Percentiles rank a stretch among this genome's conserved stretches.
Conservation (phyloP, 2,113 vertebrate genomes). For the Fulmarus glacialis region DNA sequence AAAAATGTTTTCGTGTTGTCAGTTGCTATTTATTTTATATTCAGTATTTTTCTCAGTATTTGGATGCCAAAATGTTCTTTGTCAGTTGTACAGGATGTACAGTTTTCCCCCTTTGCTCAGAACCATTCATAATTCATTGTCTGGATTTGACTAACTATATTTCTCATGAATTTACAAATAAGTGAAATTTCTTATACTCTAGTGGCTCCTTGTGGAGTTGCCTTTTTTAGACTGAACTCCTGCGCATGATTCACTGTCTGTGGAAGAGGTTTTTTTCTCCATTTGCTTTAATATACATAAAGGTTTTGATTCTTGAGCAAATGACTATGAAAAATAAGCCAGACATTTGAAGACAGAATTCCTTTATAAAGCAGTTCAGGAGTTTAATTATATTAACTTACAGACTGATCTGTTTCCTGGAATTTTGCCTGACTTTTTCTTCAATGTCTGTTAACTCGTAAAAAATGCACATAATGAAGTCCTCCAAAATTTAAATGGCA, state of each 20-base stretch:
- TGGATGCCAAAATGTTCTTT: background rate
- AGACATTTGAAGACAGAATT: background rate
- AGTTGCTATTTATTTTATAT: background rate
- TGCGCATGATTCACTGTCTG: background rate
- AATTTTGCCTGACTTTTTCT: background rate
- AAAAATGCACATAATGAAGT: background rate
- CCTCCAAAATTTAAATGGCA: background rate
- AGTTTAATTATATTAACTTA: background rate
- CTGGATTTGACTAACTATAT: background rate
- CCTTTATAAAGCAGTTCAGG: background rate
- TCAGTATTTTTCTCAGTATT: background rate
- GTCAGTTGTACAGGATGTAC: background rate
- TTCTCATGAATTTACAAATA: conserved; percentile 50
- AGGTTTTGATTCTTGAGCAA: background rate
- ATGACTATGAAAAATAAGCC: background rate
- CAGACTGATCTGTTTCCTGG: background rate
- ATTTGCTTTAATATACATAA: background rate
- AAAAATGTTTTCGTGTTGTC: background rate
- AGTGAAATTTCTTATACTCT: conserved; percentile 70
- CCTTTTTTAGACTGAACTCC: conserved; percentile 25
- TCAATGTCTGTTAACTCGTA: background rate
- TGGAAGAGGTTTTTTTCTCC: background rate
- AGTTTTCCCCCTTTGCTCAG: background rate
- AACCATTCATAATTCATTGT: conserved; percentile 9
- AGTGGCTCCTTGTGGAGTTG: conserved; percentile 76